These are phyloP conservation scores for Hormiphora californensis DNA, from an alignment of 37 sponge, comb jelly and placozoan genomes.

Conservation along the genomic window DNA sequence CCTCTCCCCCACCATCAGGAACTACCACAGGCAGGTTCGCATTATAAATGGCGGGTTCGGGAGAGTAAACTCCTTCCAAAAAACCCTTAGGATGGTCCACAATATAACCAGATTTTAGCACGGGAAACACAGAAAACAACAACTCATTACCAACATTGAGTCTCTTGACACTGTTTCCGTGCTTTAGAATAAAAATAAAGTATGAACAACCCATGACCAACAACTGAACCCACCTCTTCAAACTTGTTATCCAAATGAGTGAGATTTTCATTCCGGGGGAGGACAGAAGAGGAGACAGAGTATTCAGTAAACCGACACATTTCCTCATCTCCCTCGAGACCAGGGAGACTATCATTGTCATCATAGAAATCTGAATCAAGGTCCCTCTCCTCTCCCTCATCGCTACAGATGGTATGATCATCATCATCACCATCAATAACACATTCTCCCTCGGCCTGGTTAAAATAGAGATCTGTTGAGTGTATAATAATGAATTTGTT, in stretches of 20 bases:
- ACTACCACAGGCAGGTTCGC: too few species aligned
- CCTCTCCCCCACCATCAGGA: too few species aligned
- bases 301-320: slow-evolving; percentile 75
- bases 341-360: background rate
- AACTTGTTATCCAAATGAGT: slow-evolving; percentile 77
- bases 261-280: slow-evolving; percentile 80
- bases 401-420: background rate
- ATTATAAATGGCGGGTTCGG: too few species aligned
- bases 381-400: slow-evolving; percentile 18
- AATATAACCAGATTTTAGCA: too few species aligned
- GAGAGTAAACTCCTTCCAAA: too few species aligned
- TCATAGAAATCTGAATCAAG: slow-evolving; percentile 39
- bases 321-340: slow-evolving; percentile 27
- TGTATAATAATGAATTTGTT: background rate
- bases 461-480: background rate
- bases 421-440: background rate
- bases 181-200: too few species aligned
- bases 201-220: too few species aligned
- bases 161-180: too few species aligned
- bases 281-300: slow-evolving; percentile 80
- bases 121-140: too few species aligned
- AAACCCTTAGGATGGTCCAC: too few species aligned
- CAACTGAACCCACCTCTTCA: slow-evolving; percentile 68
- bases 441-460: slow-evolving; percentile 56
- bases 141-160: too few species aligned